Conservation (phyloP, 2,113 vertebrate species). For the Atlantisia rogersi region DNA sequence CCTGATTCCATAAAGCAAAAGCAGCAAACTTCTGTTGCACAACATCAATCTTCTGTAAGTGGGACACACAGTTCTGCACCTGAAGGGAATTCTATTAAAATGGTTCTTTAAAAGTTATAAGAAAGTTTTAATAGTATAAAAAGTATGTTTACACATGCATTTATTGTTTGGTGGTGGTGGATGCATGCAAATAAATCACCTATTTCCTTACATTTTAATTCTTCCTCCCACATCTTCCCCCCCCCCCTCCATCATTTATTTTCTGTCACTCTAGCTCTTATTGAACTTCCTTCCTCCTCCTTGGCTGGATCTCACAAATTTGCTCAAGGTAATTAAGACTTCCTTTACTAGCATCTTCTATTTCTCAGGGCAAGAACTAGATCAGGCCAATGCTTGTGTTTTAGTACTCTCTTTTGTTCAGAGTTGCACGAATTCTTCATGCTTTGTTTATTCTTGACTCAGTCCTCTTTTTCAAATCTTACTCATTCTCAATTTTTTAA, state of each 20-base stretch:
- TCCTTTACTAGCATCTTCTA: background rate
- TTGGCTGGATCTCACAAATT: constrained; percentile 76
- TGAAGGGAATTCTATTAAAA: background rate
- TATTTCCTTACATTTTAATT: constrained; percentile 3
- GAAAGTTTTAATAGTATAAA: background rate
- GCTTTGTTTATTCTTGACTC: background rate
- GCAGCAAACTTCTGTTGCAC: background rate
- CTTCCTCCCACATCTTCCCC: background rate
- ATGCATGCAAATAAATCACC: background rate
- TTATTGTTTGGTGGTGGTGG: background rate
- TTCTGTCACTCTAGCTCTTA: constrained; percentile 52
- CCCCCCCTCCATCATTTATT: background rate
- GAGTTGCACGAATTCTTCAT: background rate
- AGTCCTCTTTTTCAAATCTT: background rate
- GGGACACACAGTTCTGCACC: background rate
- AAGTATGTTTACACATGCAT: background rate
- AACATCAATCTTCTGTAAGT: background rate
- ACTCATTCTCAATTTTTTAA: background rate
- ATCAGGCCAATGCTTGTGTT: background rate
- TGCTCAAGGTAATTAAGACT: constrained; percentile 75
- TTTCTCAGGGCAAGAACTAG: background rate
- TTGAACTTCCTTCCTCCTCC: constrained; percentile 77
- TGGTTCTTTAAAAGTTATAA: background rate
- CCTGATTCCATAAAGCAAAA: background rate
- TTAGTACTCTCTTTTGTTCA: background rate